Evolutionary conservation across 2,888 invertebrate genomes (phyloP).

Genomic region (Andrena bucephala): DNA sequence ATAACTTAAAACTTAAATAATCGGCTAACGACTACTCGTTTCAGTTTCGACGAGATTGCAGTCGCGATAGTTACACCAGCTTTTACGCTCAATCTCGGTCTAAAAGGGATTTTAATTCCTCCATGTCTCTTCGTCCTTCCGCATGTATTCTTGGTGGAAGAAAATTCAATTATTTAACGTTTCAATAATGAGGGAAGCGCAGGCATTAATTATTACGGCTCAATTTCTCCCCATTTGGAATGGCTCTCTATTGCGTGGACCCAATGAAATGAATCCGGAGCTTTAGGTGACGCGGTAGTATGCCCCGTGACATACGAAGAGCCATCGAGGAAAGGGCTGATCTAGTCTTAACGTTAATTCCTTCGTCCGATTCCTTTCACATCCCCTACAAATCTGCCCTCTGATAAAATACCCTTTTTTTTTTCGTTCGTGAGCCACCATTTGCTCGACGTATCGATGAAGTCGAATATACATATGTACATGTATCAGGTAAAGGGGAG

Average conservation of each 20-base stretch:
- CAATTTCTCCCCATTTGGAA: neutral
- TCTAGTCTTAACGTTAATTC: constrained; percentile 59
- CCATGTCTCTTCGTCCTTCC: neutral
- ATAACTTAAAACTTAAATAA: constrained; percentile 37
- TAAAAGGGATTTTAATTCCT: neutral
- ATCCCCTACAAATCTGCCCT: constrained; percentile 43
- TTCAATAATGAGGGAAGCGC: neutral
- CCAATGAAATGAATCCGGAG: constrained; percentile 21
- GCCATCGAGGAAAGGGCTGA: constrained; percentile 41
- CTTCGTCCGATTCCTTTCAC: constrained; percentile 19
- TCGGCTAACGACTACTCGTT: constrained; percentile 8
- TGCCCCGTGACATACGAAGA: neutral
- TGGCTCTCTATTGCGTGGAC: neutral
- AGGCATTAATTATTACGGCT: constrained; percentile 1
- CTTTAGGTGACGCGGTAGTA: constrained; percentile 18
- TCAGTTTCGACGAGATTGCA: neutral
- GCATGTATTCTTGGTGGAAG: neutral
- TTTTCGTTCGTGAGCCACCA: constrained; percentile 19
- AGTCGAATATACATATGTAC: constrained; percentile 28
- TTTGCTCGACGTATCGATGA: constrained; percentile 38
- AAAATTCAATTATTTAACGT: neutral
- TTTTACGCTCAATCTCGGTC: neutral
- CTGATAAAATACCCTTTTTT: constrained; percentile 6
- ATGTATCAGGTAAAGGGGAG: constrained; percentile 19
- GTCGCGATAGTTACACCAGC: neutral